Percentiles rank a stretch among this genome's conserved stretches.
Evolutionary conservation across 1,140 invertebrate species (phyloP).

Genomic region (Drosophila kurseongensis): DNA sequence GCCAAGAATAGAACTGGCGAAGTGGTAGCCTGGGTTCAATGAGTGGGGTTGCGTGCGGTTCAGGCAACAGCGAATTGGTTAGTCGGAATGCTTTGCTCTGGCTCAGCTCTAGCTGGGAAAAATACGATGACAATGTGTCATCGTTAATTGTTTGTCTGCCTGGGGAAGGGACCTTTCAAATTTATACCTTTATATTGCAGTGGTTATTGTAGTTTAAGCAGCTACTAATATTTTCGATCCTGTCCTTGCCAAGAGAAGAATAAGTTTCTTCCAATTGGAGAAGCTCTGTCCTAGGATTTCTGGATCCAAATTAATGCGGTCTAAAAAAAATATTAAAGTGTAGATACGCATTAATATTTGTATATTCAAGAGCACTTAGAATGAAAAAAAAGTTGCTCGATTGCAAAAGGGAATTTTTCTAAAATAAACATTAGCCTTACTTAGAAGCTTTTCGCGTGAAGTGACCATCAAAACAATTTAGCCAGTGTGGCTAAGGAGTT

Average conservation of each 20-base stretch:
- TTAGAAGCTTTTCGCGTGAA: constrained; percentile 33
- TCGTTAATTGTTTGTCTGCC: constrained; percentile 63
- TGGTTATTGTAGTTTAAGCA: constrained; percentile 18
- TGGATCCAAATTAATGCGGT: constrained; percentile 5
- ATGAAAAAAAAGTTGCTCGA: background rate
- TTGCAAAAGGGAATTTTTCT: background rate
- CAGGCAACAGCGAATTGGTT: constrained; percentile 53
- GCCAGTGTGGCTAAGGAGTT: background rate
- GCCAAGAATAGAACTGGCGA: constrained; percentile 22
- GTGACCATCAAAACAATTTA: constrained; percentile 24
- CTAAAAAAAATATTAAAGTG: background rate
- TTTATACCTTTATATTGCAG: constrained; percentile 73
- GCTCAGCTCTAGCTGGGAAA: constrained; percentile 6
- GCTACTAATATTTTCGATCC: background rate
- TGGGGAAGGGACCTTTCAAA: constrained; percentile 34
- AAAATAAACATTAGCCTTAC: constrained; percentile 43
- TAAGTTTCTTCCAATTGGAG: too few relatives aligned
- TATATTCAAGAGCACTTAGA: constrained; percentile 4
- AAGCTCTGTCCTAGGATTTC: background rate
- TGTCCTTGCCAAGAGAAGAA: background rate
- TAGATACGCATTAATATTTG: background rate
- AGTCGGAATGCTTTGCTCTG: constrained; percentile 34
- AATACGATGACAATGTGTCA: constrained; percentile 67
- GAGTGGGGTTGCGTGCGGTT: constrained; percentile 9
- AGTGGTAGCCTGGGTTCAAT: background rate